phyloP scores from a whole-genome alignment of 1,140 invertebrate genomes.

The Diachasmimorpha longicaudata region DNA sequence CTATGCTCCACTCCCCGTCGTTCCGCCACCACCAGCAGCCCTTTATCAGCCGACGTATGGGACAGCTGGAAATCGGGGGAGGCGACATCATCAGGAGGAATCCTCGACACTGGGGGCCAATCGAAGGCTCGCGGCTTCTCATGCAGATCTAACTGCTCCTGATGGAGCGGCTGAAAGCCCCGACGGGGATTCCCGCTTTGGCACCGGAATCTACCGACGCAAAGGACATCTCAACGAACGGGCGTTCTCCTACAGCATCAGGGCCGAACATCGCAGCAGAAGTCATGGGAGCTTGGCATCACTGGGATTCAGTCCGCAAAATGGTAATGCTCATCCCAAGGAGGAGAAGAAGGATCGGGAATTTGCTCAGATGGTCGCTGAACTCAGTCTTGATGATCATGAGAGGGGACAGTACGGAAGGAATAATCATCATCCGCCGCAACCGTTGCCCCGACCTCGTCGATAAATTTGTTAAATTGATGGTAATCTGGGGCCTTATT shows the following conservation, averaged over 20 bases:
- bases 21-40: conserved; percentile 64
- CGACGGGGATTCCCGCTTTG: conserved; percentile 79
- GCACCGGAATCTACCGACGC: conserved; percentile 85
- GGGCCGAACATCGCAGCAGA: conserved; percentile 88
- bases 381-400: conserved; percentile 79
- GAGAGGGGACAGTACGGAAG: conserved; percentile 66
- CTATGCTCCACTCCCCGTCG: conserved; percentile 61
- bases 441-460: conserved; percentile 55
- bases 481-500: background rate
- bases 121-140: conserved; percentile 52
- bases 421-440: conserved; percentile 42
- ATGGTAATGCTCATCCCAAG: conserved; percentile 54
- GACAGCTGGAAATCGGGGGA: conserved; percentile 66
- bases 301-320: conserved; percentile 63
- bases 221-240: conserved; percentile 92
- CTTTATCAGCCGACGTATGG: conserved; percentile 64
- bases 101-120: conserved; percentile 50
- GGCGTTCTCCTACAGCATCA: conserved; percentile 92
- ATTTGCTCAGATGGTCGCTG: conserved; percentile 89
- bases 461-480: conserved; percentile 40
- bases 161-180: conserved; percentile 56
- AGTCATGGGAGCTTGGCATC: conserved; percentile 90
- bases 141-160: conserved; percentile 49
- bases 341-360: conserved; percentile 89
- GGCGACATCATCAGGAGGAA: conserved; percentile 64